Evolutionary conservation across 2,888 invertebrate species (phyloP), one percentile per base, ranked within the genome.

Genomic region (Cheilosia grossa): DNA sequence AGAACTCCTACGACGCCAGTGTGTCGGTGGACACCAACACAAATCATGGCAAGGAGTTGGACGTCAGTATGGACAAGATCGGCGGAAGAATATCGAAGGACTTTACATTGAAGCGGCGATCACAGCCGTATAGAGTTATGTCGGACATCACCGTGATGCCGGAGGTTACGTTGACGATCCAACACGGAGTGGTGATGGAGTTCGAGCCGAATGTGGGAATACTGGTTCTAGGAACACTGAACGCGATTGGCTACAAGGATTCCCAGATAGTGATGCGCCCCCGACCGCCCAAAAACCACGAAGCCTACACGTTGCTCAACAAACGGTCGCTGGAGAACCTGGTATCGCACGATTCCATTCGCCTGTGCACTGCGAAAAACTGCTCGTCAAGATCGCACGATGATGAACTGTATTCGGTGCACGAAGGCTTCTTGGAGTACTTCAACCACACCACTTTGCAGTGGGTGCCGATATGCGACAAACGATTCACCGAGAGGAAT

Each of bases 81-180:
- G 97, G 97, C 0, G 98, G 98, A 1, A 93, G 97, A 87, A 93
- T 97, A 40, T 93, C 93, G 82, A 94, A 94, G 67, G 95, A 95
- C 90, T 90, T 96, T 19, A 93, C 93, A 0, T 90, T 98, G 40
- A 93, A 94, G 77, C 92, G 93, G 21, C 93, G 96, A 66, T 91
- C 93, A 2, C 92, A 93, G 47, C 97, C 98, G 0, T 98, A 98
- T 89, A 90, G 95, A 0, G 94, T 99, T 19, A 94, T 94, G 87
- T 94, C 97, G 0, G 99, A 99, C 91, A 95, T 99, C 49, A 99
- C 99, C 0, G 95, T 99, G 0, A 98, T 99, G 99, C 99, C 99
- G 0, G 96, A 95, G 82, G 96, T 95, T 0, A 97, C 96, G 0
- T 91, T 99, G 42, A 95, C 95, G 0, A 97, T 99, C 74, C 94